Conservation (phyloP, 2,888 invertebrate genomes). For the Arctia plantaginis region DNA sequence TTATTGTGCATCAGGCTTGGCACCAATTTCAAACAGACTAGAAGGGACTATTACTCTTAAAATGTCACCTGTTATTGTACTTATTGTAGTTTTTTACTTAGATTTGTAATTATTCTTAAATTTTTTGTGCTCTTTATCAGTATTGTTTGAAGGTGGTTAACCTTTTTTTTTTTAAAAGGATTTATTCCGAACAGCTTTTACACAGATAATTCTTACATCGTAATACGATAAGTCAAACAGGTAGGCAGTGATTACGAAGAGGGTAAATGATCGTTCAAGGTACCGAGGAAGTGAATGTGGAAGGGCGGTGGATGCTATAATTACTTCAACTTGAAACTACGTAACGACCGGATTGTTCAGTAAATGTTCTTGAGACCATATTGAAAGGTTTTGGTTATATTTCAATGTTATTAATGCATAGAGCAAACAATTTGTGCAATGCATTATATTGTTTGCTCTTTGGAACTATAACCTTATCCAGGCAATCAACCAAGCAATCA, state of each 20-base stretch:
- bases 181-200: neutral
- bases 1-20: no score
- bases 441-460: neutral
- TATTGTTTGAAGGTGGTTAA: no score
- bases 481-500: neutral
- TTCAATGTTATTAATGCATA: neutral
- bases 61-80: no score
- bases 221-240: neutral
- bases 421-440: no score
- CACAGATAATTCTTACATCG: neutral
- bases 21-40: no score
- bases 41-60: no score
- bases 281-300: constrained; percentile 38
- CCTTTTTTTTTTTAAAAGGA: no score
- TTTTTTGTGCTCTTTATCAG: no score
- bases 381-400: constrained; percentile 5
- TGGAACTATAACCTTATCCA: neutral
- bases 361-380: constrained; percentile 2
- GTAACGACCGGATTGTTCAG: constrained; percentile 5
- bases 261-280: constrained; percentile 36
- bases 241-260: constrained; percentile 16
- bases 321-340: constrained; percentile 8
- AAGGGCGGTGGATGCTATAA: constrained; percentile 12
- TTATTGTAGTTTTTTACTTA: no score
- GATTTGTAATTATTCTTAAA: no score